A percentile compares a stretch with the other conserved stretches of the same genome.
phyloP scores from a whole-genome alignment of 2,797 vertebrate species.

The Acanthis flammea region DNA sequence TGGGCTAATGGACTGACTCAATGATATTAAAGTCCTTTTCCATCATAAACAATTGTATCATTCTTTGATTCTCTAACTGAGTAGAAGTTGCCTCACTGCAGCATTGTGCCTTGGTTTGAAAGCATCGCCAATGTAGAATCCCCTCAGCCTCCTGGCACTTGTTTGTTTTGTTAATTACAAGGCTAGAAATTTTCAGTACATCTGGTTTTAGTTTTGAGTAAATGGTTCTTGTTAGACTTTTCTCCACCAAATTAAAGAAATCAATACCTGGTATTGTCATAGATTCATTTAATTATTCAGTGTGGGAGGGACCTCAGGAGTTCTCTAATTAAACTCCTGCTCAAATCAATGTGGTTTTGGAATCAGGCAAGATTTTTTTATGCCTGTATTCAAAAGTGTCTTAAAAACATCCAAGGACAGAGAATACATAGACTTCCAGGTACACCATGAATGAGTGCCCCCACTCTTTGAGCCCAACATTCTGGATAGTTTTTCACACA shows the following conservation, averaged over 20 bases:
- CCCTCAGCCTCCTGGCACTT: not conserved
- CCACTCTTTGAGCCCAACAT: not conserved
- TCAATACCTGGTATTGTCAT: not conserved
- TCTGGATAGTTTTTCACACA: not conserved
- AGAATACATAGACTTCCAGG: not conserved
- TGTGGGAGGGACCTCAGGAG: not conserved
- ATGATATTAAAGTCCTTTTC: not conserved
- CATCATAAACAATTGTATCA: not conserved
- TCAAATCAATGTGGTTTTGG: not conserved
- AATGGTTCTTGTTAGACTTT: not conserved
- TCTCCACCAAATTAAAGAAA: not conserved
- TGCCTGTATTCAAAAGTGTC: not conserved
- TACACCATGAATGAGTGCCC: not conserved
- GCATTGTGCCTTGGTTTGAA: not conserved
- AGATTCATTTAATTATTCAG: not conserved
- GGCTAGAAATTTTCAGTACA: not conserved
- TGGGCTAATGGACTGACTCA: not conserved
- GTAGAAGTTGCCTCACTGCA: not conserved
- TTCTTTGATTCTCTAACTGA: not conserved
- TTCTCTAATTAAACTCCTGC: not conserved
- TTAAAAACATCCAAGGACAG: not conserved
- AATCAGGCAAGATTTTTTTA: not conserved
- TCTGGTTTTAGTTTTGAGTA: not conserved
- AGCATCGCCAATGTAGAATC: not conserved
- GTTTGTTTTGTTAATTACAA: not conserved